phyloP scores from a whole-genome alignment of 2,888 invertebrate genomes.

The Yponomeuta cagnagella region DNA sequence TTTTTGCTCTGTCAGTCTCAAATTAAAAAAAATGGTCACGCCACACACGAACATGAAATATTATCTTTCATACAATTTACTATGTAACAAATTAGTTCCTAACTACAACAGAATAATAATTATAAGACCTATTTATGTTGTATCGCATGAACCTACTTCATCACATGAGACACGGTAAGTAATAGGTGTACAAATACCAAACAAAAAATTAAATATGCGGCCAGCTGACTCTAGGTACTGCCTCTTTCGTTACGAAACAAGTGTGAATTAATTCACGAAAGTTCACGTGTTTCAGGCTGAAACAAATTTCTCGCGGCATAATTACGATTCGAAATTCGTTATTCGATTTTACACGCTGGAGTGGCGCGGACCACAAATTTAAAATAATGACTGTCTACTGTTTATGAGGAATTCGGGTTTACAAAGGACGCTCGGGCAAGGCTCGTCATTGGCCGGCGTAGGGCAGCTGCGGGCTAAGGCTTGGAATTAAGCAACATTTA shows the following conservation, averaged over 20 bases:
- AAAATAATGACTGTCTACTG: slow-evolving; percentile 38
- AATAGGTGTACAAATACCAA: too few species aligned
- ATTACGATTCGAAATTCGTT: not conserved
- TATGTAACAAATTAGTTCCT: not conserved
- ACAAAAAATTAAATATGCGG: too few species aligned
- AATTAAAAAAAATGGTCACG: slow-evolving; percentile 8
- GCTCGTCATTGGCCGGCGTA: slow-evolving; percentile 58
- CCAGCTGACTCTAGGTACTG: too few species aligned
- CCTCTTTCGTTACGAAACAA: not conserved
- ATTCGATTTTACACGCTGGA: slow-evolving; percentile 11
- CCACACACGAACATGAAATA: not conserved
- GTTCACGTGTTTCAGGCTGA: not conserved
- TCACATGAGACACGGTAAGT: too few species aligned
- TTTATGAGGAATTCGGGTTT: slow-evolving; percentile 55
- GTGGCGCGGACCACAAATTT: slow-evolving; percentile 19
- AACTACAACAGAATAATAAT: not conserved
- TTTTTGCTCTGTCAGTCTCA: not conserved
- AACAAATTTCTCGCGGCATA: not conserved
- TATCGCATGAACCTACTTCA: too few species aligned
- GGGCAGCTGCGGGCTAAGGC: slow-evolving; percentile 63
- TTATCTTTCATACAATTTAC: not conserved
- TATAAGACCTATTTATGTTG: not conserved
- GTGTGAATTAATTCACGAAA: not conserved
- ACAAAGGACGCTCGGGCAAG: slow-evolving; percentile 50
- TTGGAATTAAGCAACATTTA: slow-evolving; percentile 69